A percentile compares a stretch with the other conserved stretches of the same genome.
phyloP scores from a whole-genome alignment of 2,888 invertebrate genomes.

The Pedicia rivosa region DNA sequence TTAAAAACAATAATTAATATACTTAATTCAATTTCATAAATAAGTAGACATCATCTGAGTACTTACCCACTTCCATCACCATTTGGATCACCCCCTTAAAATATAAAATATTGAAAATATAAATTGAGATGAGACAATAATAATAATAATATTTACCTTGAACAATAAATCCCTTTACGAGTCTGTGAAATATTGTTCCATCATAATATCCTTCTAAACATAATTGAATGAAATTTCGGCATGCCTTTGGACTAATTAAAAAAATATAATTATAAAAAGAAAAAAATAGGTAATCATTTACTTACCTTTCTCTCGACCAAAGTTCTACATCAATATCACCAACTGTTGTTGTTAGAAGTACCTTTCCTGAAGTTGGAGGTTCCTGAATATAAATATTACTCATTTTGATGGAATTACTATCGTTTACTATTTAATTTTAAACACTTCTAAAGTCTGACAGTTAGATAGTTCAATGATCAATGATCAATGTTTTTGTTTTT shows the following conservation, averaged over 20 bases:
- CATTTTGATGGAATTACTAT: slow-evolving; percentile 40
- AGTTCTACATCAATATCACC: slow-evolving; percentile 97
- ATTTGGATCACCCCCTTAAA: slow-evolving; percentile 74
- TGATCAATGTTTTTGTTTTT: too few species aligned
- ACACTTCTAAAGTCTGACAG: too few species aligned
- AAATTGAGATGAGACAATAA: neutral
- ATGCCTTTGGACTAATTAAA: slow-evolving; percentile 91
- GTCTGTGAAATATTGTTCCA: slow-evolving; percentile 80
- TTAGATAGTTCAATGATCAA: too few species aligned
- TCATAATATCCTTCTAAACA: slow-evolving; percentile 95
- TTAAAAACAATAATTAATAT: too few species aligned
- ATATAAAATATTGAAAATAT: neutral
- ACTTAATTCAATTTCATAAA: too few species aligned
- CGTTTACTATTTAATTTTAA: too few species aligned
- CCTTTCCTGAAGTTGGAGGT: slow-evolving; percentile 89
- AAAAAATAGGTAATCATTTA: too few species aligned
- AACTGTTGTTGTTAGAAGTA: slow-evolving; percentile 76
- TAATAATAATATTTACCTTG: slow-evolving; percentile 46
- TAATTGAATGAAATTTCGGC: slow-evolving; percentile 73
- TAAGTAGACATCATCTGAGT: too few species aligned
- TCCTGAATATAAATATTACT: slow-evolving; percentile 97
- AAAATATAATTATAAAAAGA: too few species aligned
- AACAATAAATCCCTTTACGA: slow-evolving; percentile 87
- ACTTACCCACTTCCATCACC: slow-evolving; percentile 93
- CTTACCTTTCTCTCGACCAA: slow-evolving; percentile 95